A percentile compares a stretch with the other conserved stretches of the same genome.
Conservation (phyloP, 2,888 invertebrate species). For the Pocota personata region DNA sequence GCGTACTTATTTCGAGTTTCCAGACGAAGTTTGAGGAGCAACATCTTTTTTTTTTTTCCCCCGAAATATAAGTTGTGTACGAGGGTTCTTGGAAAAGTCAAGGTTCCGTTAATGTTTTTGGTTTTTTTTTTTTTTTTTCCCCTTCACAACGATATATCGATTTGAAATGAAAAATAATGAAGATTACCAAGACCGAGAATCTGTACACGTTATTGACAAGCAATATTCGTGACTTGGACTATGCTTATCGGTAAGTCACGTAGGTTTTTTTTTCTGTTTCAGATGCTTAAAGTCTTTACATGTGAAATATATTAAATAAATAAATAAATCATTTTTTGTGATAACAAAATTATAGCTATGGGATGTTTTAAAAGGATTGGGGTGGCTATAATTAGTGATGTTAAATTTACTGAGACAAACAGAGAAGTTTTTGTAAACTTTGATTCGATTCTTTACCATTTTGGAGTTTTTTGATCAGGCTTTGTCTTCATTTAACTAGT, state of each 20-base stretch:
- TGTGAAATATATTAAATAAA: too few relatives aligned
- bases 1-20: conserved; percentile 7
- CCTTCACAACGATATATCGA: neutral
- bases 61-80: neutral
- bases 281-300: neutral
- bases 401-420: too few relatives aligned
- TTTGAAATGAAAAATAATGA: conserved; percentile 38
- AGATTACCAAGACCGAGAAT: conserved; percentile 9
- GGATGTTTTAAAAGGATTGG: too few relatives aligned
- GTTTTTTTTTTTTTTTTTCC: too few relatives aligned
- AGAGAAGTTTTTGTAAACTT: too few relatives aligned
- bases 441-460: too few relatives aligned
- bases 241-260: neutral
- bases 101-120: neutral
- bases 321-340: too few relatives aligned
- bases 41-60: neutral
- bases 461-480: too few relatives aligned
- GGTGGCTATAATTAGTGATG: too few relatives aligned
- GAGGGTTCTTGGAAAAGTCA: neutral
- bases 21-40: neutral
- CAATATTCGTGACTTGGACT: neutral
- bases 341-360: too few relatives aligned
- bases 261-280: neutral
- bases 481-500: too few relatives aligned
- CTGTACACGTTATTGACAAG: neutral